Evolutionary conservation across 2,888 invertebrate genomes (phyloP), one percentile per base, ranked within the genome.

Genomic region (Sarcophaga variegata): DNA sequence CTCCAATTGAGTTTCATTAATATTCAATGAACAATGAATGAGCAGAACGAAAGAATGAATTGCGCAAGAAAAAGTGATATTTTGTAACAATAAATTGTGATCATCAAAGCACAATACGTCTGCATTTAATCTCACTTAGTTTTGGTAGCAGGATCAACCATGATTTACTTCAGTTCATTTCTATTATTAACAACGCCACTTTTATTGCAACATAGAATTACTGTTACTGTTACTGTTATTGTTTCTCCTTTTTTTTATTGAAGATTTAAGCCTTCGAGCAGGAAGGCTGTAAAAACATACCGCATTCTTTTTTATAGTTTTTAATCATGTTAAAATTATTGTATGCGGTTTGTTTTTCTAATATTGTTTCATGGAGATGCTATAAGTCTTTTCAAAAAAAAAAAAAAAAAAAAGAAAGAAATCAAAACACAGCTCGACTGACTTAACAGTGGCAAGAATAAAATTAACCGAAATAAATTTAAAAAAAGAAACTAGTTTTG

Each of bases 271-370:
- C 91, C 92, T 89, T 89, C 89, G 88, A 90, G 89, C 75, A 88
- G 88, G 90, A 89, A 93, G 92, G 92, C 93, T 93, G 93, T 92
- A 91, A 93, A 93, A 93, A 93, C 93, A 92, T 90, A 90, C 90
- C 90, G 72, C 90, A 90, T 89, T 90, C 76, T 79, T 76, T 79
- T 82, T 67, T 60, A 70, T 69, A 67, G 72, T 82, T 78, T 83
- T 90, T 93, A 93, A 93, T 93, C 93, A 93, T 92, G 93, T 93
- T 93, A 93, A 92, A 93, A 93, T 93, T 92, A 92, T 92, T 92
- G 92, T 88, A 81, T 88, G 88, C 86, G 87, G 83, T 81, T 80
- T 85, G 84, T 89, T 88, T 88, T 87, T 83, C 49, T 47, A 70
- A 27, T 69, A 79, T 71, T 71, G 62, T 49, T 66, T 45, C 70